Percentiles rank a stretch among this genome's conserved stretches.
Evolutionary conservation across 2,113 vertebrate species (phyloP).

Genomic region (Bufo gargarizans): DNA sequence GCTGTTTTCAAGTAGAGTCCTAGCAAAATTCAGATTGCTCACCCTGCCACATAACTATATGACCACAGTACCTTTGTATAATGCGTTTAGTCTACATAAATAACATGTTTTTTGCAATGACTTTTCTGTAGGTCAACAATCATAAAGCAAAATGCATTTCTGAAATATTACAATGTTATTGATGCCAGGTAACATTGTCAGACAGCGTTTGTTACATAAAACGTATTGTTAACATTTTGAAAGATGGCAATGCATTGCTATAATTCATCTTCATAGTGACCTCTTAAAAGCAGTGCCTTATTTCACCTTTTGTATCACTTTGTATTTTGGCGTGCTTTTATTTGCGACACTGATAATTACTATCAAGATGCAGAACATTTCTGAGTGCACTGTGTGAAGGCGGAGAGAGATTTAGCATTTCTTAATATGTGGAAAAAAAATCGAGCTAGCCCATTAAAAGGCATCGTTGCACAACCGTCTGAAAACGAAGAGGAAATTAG

Average conservation of each 20-base stretch:
- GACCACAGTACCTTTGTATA: not conserved
- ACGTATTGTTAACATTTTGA: slow-evolving; percentile 1
- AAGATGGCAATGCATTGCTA: not conserved
- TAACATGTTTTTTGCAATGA: not conserved
- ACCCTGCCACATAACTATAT: not conserved
- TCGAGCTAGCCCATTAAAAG: slow-evolving; percentile 23
- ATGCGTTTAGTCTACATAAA: not conserved
- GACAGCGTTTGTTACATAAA: not conserved
- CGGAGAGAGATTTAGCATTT: not conserved
- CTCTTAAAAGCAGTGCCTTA: slow-evolving; percentile 9
- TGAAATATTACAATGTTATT: not conserved
- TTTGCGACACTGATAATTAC: slow-evolving; percentile 19
- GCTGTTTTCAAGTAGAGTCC: too few species aligned
- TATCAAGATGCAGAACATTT: not conserved
- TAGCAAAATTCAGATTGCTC: too few species aligned
- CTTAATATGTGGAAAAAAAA: not conserved
- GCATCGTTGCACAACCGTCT: slow-evolving; percentile 5
- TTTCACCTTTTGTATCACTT: slow-evolving; percentile 23
- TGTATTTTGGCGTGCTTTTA: not conserved
- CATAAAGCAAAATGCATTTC: not conserved
- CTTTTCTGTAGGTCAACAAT: not conserved
- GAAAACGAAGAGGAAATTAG: slow-evolving; percentile 42
- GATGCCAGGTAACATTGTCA: not conserved
- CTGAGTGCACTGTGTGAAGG: not conserved
- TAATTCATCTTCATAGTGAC: not conserved